Evolutionary conservation across 2,888 invertebrate species (phyloP).

Genomic region (Gymnosoma rotundatum): DNA sequence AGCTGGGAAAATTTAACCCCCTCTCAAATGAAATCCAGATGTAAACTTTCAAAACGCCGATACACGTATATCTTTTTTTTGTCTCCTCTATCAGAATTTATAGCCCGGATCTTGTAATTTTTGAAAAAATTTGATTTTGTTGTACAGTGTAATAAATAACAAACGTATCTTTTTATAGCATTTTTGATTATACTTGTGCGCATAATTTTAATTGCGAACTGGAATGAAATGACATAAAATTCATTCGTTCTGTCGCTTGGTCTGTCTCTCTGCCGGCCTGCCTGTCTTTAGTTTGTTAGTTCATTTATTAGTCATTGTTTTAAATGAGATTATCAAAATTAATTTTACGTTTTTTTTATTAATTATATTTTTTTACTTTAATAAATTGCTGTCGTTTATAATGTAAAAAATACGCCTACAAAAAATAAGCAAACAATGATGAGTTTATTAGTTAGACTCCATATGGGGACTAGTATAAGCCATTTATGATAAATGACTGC

Average conservation of each 20-base stretch:
- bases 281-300: conserved; percentile 1
- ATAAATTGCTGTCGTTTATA: conserved; percentile 42
- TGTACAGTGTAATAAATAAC: conserved; percentile 16
- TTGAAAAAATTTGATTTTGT: no score
- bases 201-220: conserved; percentile 15
- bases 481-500: conserved; percentile 43
- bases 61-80: no score
- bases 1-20: no score
- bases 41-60: no score
- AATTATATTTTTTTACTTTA: conserved; percentile 16
- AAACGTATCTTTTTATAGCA: conserved; percentile 15
- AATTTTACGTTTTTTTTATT: conserved; percentile 33
- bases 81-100: no score
- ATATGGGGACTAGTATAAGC: conserved; percentile 7
- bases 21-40: no score
- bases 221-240: conserved; percentile 9
- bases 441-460: conserved; percentile 21
- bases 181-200: conserved; percentile 27
- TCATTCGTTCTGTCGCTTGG: not conserved
- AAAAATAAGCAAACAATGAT: conserved; percentile 32
- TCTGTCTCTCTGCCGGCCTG: not conserved
- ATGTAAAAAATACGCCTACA: conserved; percentile 47
- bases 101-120: no score
- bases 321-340: conserved; percentile 22
- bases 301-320: conserved; percentile 40